phyloP scores from a whole-genome alignment of 2,113 vertebrate species.

The Triplophysa rosa region DNA sequence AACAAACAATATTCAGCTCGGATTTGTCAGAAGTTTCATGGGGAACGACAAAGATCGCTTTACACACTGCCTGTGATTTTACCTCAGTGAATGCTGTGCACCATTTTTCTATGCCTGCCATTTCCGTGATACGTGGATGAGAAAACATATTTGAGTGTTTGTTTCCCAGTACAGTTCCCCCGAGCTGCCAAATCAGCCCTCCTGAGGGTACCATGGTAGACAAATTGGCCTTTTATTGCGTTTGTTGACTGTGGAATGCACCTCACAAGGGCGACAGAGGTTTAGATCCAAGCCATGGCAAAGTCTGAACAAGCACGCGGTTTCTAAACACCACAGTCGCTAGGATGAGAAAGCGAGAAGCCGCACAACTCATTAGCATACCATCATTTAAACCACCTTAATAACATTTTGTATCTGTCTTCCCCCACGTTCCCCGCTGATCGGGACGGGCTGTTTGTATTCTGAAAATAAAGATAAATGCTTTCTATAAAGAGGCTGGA shows the following conservation, averaged over 20 bases:
- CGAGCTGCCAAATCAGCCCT: constrained; percentile 19
- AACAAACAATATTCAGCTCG: background rate
- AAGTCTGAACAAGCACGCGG: background rate
- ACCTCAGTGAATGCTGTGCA: background rate
- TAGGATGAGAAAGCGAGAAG: background rate
- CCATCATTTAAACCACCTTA: background rate
- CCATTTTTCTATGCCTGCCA: background rate
- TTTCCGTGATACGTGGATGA: background rate
- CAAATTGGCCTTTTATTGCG: constrained; percentile 33
- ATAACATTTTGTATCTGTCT: constrained; percentile 10
- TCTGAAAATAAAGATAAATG: constrained; percentile 23
- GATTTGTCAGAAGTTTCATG: background rate
- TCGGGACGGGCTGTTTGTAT: constrained; percentile 24
- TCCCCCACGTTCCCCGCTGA: background rate
- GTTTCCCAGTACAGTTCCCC: background rate
- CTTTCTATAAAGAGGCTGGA: background rate
- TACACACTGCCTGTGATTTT: background rate
- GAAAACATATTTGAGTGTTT: constrained; percentile 2
- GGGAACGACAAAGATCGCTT: background rate
- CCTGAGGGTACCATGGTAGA: background rate
- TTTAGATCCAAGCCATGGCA: background rate
- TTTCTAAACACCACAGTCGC: background rate
- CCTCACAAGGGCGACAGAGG: background rate
- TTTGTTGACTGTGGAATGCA: constrained; percentile 22
- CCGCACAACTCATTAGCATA: constrained; percentile 9